phyloP scores from a whole-genome alignment of 2,797 vertebrate genomes.

The Trachops cirrhosus region DNA sequence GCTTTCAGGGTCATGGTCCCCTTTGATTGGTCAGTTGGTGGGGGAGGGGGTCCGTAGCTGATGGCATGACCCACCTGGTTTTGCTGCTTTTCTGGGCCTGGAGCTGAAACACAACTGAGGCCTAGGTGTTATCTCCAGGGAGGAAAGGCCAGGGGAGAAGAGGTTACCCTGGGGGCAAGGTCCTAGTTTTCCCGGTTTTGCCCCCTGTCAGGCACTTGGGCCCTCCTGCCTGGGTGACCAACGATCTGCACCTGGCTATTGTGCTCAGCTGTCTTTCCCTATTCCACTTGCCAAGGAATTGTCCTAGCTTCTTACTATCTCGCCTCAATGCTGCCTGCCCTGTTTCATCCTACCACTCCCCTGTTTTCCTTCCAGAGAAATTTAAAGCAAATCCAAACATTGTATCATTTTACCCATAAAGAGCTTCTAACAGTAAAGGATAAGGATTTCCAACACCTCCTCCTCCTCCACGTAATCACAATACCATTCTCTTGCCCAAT shows the following conservation, averaged over 20 bases:
- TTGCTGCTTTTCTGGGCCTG: neutral
- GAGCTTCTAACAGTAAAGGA: neutral
- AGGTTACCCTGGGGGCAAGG: neutral
- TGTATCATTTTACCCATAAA: neutral
- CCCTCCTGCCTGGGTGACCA: too few species aligned
- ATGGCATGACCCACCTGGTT: neutral
- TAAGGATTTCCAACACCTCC: neutral
- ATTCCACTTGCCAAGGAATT: neutral
- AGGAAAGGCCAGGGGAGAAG: neutral
- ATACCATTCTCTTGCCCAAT: neutral
- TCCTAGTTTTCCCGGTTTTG: neutral
- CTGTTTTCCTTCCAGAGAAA: neutral
- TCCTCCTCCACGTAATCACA: neutral
- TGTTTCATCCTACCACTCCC: neutral
- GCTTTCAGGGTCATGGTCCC: neutral
- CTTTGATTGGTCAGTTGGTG: too few species aligned
- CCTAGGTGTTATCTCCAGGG: neutral
- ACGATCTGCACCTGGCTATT: neutral
- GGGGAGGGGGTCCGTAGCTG: too few species aligned
- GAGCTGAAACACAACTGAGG: neutral
- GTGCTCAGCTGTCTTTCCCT: neutral
- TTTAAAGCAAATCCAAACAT: slow-evolving; percentile 20
- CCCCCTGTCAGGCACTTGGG: too few species aligned
- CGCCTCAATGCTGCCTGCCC: neutral
- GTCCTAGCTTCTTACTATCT: neutral